Evolutionary conservation across 2,888 invertebrate species (phyloP), one percentile per base, ranked within the genome.

Genomic region (Polyploca ridens): DNA sequence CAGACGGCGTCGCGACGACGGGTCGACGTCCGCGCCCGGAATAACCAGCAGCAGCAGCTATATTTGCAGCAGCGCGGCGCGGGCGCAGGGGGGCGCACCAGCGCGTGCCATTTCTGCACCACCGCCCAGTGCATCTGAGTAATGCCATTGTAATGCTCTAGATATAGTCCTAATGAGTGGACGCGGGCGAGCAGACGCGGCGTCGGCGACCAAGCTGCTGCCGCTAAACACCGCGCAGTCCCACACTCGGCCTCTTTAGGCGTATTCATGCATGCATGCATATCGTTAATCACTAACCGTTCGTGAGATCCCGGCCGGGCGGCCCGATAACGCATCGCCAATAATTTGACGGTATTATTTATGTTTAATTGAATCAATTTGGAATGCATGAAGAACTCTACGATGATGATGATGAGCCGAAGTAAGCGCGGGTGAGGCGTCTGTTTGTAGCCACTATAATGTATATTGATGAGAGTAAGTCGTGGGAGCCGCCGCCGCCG

Each of bases 1-100:
- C 90, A 94, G 93, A 94, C 94, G 92, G 94, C 94, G 94, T 93
- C 93, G 93, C 93, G 92, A 89, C 92, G 91, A 76, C 90, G 92
- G 93, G 94, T 94, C 94, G 94, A 89, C 93, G 94, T 85, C 92
- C 94, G 90, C 89, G 87, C 93, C 90, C 90, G 87, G 93, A 94
- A 94, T 94, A 94, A 87, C 91, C 88, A 89, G 78, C 90, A 91
- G 83, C 92, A 93, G 85, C 92, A 90, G 90, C 91, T 93, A 93
- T 91, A 91, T 93, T 93, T 92, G 93, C 93, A 90, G 90, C 90
- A 87, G 80, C 76, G 61, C 54, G 77, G 81, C 78, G 86, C 85
- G 90, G 85, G 90, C 83, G 87, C 83, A 78, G 85, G 88, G 86
- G 88, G 88, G 76, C 69, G 77, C 79, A 82, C 77, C 87, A 82